Evolutionary conservation across 1,140 invertebrate genomes (phyloP).

Genomic region (Mamestra configurata): DNA sequence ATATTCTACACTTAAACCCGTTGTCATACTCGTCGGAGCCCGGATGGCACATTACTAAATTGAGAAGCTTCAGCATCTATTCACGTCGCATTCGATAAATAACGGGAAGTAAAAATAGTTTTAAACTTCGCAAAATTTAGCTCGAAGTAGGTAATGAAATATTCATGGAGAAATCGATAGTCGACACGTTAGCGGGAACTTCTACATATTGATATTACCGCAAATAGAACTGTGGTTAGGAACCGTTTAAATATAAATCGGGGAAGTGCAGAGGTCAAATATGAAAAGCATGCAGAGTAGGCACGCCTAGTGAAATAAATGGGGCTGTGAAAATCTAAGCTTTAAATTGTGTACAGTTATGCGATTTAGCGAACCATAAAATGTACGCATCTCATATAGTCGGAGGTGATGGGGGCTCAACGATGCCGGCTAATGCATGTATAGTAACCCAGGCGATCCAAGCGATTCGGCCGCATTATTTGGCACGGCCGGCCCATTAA

Average conservation of each 20-base stretch:
- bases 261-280: conserved; percentile 21
- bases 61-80: conserved; percentile 37
- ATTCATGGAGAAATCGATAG: conserved; percentile 36
- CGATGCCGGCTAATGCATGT: conserved; percentile 73
- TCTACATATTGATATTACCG: conserved; percentile 5
- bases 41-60: conserved; percentile 33
- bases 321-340: conserved; percentile 19
- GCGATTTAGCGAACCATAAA: conserved; percentile 35
- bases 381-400: conserved; percentile 38
- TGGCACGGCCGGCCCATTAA: conserved; percentile 80
- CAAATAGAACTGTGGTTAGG: background rate
- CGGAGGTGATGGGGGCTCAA: conserved; percentile 40
- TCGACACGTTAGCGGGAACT: background rate
- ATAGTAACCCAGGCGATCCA: conserved; percentile 57
- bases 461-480: conserved; percentile 69
- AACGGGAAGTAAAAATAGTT: conserved; percentile 41
- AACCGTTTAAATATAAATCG: background rate
- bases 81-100: conserved; percentile 35
- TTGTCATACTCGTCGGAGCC: background rate
- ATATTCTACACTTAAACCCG: conserved; percentile 14
- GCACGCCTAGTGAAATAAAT: conserved; percentile 13
- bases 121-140: conserved; percentile 44
- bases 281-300: conserved; percentile 9
- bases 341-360: conserved; percentile 31
- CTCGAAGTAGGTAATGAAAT: conserved; percentile 33